Evolutionary conservation across 2,888 invertebrate species (phyloP), one percentile per base, ranked within the genome.

Genomic region (Malacosoma neustria): DNA sequence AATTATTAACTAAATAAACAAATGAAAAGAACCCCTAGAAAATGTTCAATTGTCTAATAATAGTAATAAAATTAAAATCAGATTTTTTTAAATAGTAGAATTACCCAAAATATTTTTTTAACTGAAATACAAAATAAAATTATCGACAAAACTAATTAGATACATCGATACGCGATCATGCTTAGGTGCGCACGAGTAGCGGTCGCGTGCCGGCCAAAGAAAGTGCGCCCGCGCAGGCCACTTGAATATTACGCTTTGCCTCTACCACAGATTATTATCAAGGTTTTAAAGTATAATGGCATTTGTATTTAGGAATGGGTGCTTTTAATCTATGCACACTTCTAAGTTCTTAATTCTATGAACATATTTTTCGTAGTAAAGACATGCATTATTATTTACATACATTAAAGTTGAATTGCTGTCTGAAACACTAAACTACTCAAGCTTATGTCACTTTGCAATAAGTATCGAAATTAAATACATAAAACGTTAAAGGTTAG

Each of bases 131-230:
- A 34, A 22, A 35, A 22, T 13, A 13, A 31, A 14, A 22, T 35
- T 13, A 33, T 33, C 36, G 36, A 37, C 32, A 37, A 33, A 33
- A 32, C 6, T 9, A 3, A 35, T 15, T 35, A 34, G 13, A 39
- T 37, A 11, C 31, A 41, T 47, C 42, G 42, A 46, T 22, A 40
- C 7, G 11, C 22, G 33, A 49, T 15, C 60, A 43, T 45, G 55
- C 30, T 64, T 70, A 57, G 34, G 39, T 36, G 45, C 51, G 61
- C 61, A 66, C 67, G 72, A 74, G 73, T 72, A 72, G 74, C 70
- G 71, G 81, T 79, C 81, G 81, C 81, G 81, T 80, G 81, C 76
- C 76, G 58, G 46, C 51, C 54, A 62, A 65, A 65, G 74, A 75
- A 75, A 77, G 76, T 72, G 63, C 66, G 58, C 14, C 34, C 11